These are phyloP conservation scores for Ooceraea biroi DNA, from an alignment of 1,140 invertebrate species.

Conservation along the genomic window DNA sequence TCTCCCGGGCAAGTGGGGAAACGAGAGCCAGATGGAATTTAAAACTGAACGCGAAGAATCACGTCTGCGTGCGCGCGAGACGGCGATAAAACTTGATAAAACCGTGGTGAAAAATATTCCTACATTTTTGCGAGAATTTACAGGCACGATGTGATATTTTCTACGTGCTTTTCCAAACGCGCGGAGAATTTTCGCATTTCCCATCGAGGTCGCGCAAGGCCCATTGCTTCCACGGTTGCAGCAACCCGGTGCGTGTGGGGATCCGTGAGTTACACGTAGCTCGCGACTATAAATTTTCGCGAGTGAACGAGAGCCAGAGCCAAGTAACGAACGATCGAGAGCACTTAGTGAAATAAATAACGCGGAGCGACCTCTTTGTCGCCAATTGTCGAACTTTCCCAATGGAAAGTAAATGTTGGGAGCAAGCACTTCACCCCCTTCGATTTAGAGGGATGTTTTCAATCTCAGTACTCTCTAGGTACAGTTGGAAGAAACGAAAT, in stretches of 20 bases:
- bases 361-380: slow-evolving; percentile 83
- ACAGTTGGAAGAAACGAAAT: slow-evolving; percentile 41
- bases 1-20: background rate
- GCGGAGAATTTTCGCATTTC: slow-evolving; percentile 66
- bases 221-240: slow-evolving; percentile 64
- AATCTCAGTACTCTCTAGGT: slow-evolving; percentile 61
- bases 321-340: slow-evolving; percentile 84
- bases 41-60: background rate
- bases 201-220: slow-evolving; percentile 60
- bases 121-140: slow-evolving; percentile 56
- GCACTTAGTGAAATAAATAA: slow-evolving; percentile 86
- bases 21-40: background rate
- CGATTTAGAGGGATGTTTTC: slow-evolving; percentile 72
- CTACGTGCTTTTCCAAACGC: slow-evolving; percentile 55
- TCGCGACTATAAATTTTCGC: slow-evolving; percentile 72
- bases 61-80: background rate
- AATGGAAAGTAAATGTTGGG: slow-evolving; percentile 74
- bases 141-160: slow-evolving; percentile 49
- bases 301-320: slow-evolving; percentile 79
- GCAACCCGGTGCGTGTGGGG: slow-evolving; percentile 11
- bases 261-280: slow-evolving; percentile 70
- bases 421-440: slow-evolving; percentile 65
- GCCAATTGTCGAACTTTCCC: slow-evolving; percentile 84
- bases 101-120: slow-evolving; percentile 36
- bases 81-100: slow-evolving; percentile 51